Evolutionary conservation across 2,113 vertebrate species (phyloP).

Genomic region (Esox niger): DNA sequence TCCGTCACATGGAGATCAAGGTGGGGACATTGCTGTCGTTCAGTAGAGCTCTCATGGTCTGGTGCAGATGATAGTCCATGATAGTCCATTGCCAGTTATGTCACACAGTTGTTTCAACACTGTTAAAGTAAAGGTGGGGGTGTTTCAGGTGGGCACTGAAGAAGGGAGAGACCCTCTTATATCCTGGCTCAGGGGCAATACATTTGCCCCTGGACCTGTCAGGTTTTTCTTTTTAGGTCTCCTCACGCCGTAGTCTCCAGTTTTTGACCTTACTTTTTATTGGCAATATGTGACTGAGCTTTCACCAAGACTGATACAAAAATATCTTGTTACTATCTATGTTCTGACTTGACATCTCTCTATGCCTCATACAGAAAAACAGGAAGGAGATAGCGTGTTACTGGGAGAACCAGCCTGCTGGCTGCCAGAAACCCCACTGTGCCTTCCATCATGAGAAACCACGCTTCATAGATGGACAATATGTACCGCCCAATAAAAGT

Average conservation of each 20-base stretch:
- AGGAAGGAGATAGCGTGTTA: slow-evolving; percentile 91
- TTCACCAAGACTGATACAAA: no score
- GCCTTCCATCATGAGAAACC: slow-evolving; percentile 89
- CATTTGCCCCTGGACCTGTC: slow-evolving; percentile 8
- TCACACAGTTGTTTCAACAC: no score
- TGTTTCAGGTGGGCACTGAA: slow-evolving; percentile 25
- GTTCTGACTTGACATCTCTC: background rate
- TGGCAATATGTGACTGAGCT: no score
- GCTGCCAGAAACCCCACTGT: slow-evolving; percentile 93
- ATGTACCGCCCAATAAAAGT: slow-evolving; percentile 86
- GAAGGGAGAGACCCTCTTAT: slow-evolving; percentile 5
- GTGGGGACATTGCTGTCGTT: slow-evolving; percentile 66
- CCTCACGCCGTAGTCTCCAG: background rate
- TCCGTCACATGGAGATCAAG: slow-evolving; percentile 95
- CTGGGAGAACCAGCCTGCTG: slow-evolving; percentile 91
- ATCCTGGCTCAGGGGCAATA: slow-evolving; percentile 3
- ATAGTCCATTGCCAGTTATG: background rate
- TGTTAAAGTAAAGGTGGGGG: slow-evolving; percentile 15
- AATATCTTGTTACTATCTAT: background rate
- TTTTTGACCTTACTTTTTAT: no score
- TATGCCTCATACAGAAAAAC: slow-evolving; percentile 79
- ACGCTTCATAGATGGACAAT: slow-evolving; percentile 81
- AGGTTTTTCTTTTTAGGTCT: background rate
- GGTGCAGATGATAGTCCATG: no score
- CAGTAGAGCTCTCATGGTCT: no score